Conservation (phyloP, 2,797 vertebrate genomes). For the Erpetoichthys calabaricus region DNA sequence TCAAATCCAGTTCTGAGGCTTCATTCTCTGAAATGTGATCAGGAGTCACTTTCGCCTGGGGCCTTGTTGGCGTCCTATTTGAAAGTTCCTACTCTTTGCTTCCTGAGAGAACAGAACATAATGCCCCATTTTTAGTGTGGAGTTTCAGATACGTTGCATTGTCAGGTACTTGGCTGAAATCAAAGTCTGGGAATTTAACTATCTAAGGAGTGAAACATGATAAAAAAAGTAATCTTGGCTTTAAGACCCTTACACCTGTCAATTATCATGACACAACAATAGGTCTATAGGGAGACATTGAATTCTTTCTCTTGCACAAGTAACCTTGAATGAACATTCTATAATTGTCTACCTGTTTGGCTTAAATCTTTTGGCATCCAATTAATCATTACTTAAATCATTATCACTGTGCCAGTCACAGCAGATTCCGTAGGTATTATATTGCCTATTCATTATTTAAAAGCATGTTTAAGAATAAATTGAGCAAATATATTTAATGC, state of each 20-base stretch:
- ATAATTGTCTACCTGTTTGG: slow-evolving; percentile 2
- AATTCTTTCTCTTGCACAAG: slow-evolving; percentile 2
- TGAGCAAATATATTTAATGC: slow-evolving; percentile 3
- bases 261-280: slow-evolving; percentile 6
- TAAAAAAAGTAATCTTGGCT: slow-evolving; percentile 9
- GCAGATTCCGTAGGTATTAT: slow-evolving; percentile 16
- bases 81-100: slow-evolving; percentile 19
- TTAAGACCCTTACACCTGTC: slow-evolving; percentile 10
- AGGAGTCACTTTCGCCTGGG: slow-evolving; percentile 21
- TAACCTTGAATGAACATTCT: slow-evolving; percentile 1
- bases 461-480: slow-evolving; percentile 11
- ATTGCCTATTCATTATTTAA: slow-evolving; percentile 14
- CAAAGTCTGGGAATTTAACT: slow-evolving; percentile 22
- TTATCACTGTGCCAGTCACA: slow-evolving; percentile 5
- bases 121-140: slow-evolving; percentile 20
- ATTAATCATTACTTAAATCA: slow-evolving; percentile 17
- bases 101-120: slow-evolving; percentile 22
- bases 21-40: slow-evolving; percentile 27
- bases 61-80: slow-evolving; percentile 21
- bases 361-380: slow-evolving; percentile 1
- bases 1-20: slow-evolving; percentile 22
- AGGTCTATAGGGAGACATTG: slow-evolving; percentile 5
- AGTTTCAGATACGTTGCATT: slow-evolving; percentile 18
- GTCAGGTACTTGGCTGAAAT: slow-evolving; percentile 20
- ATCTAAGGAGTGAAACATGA: slow-evolving; percentile 7